Conservation (phyloP, 2,113 vertebrate species). For the Cygnus buccinator region DNA sequence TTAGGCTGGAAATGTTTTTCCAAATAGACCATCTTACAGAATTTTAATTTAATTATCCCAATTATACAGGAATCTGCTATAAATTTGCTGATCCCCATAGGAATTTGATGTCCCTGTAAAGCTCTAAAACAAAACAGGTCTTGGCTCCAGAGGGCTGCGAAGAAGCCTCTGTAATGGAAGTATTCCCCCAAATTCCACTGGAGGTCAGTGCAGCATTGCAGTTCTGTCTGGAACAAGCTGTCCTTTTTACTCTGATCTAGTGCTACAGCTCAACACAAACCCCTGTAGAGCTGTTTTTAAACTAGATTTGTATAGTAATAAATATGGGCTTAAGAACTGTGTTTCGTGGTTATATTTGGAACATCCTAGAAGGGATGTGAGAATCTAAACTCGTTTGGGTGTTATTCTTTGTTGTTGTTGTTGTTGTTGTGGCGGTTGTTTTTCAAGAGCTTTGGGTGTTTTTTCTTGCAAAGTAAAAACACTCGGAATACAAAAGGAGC, state of each 20-base stretch:
- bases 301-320: conserved; percentile 65
- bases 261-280: neutral
- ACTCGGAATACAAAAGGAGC: neutral
- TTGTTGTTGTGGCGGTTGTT: neutral
- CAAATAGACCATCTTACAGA: neutral
- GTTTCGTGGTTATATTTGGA: conserved; percentile 64
- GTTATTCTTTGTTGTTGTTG: neutral
- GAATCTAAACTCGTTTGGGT: conserved; percentile 30
- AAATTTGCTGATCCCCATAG: neutral
- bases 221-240: neutral
- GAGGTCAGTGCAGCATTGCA: conserved; percentile 74
- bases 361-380: conserved; percentile 28
- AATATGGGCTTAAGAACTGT: conserved; percentile 49
- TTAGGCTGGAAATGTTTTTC: neutral
- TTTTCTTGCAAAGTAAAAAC: neutral
- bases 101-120: neutral
- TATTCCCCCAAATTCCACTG: conserved; percentile 67
- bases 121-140: neutral
- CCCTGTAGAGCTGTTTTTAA: conserved; percentile 57
- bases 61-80: neutral
- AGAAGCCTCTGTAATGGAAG: neutral
- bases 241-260: neutral
- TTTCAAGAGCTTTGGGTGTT: neutral
- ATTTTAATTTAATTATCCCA: neutral
- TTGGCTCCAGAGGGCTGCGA: neutral